Evolutionary conservation across 2,888 invertebrate genomes (phyloP).

Genomic region (Apamea epomidion): DNA sequence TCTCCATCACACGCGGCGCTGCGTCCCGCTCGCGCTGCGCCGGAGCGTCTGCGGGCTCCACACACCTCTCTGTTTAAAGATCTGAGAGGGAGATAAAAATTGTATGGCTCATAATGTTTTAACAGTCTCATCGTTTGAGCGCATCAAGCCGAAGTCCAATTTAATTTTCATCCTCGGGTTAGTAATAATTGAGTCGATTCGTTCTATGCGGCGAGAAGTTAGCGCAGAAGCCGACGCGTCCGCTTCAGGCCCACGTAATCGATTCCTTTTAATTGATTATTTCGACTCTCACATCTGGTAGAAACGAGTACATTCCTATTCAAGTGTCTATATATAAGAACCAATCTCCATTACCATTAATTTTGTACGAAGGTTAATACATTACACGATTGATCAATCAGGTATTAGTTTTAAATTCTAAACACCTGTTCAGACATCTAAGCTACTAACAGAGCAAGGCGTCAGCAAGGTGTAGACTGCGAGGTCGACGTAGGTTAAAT

Average conservation of each 20-base stretch:
- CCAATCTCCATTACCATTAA: slow-evolving; percentile 60
- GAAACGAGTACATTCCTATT: slow-evolving; percentile 41
- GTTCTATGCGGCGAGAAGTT: slow-evolving; percentile 82
- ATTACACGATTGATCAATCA: slow-evolving; percentile 37
- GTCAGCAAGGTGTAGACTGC: background rate
- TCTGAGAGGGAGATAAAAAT: slow-evolving; percentile 87
- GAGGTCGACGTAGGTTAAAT: slow-evolving; percentile 19
- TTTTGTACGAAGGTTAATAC: slow-evolving; percentile 50
- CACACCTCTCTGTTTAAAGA: slow-evolving; percentile 82
- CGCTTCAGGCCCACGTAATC: slow-evolving; percentile 78
- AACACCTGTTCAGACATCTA: slow-evolving; percentile 34
- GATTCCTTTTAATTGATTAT: slow-evolving; percentile 84
- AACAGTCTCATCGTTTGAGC: slow-evolving; percentile 81
- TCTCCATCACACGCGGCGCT: slow-evolving; percentile 73
- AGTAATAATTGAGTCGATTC: slow-evolving; percentile 88
- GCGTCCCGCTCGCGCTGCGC: slow-evolving; percentile 84
- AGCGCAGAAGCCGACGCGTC: slow-evolving; percentile 77
- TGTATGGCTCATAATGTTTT: slow-evolving; percentile 89
- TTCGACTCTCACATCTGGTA: slow-evolving; percentile 76
- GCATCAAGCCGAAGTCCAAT: slow-evolving; percentile 74
- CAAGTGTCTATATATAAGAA: slow-evolving; percentile 66
- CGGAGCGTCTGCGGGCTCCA: slow-evolving; percentile 86
- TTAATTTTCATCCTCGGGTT: slow-evolving; percentile 86
- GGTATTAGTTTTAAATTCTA: slow-evolving; percentile 44
- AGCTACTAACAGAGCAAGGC: slow-evolving; percentile 7